phyloP scores from a whole-genome alignment of 1,140 invertebrate genomes.

The Drosophila bipectinata region DNA sequence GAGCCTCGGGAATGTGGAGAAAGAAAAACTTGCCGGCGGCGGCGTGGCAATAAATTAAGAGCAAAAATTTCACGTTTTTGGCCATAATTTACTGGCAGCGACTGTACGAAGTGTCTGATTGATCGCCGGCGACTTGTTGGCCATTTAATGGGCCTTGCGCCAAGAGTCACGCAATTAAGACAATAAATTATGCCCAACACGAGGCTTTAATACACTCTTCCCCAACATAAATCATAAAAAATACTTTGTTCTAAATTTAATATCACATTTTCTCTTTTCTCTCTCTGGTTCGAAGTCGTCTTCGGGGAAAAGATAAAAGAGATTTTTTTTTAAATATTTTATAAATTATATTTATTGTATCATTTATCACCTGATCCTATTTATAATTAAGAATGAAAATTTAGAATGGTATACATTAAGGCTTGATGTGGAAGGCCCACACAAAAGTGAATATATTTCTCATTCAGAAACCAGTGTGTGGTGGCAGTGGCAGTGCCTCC shows the following conservation, averaged over 20 bases:
- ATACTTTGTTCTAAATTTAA: slow-evolving; percentile 52
- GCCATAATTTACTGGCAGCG: slow-evolving; percentile 38
- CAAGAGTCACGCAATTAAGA: slow-evolving; percentile 73
- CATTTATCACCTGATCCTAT: not conserved
- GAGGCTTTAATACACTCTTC: slow-evolving; percentile 36
- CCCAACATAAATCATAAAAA: slow-evolving; percentile 33
- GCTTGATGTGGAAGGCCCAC: not conserved
- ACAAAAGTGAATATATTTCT: slow-evolving; percentile 31
- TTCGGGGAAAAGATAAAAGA: slow-evolving; percentile 7
- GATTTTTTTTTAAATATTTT: not conserved
- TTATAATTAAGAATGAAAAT: not conserved
- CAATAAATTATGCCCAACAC: slow-evolving; percentile 36
- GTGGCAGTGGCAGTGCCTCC: slow-evolving; percentile 6
- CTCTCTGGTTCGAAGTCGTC: not conserved
- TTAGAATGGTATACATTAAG: too few species aligned
- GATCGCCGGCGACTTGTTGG: slow-evolving; percentile 68
- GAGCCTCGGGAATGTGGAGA: slow-evolving; percentile 6
- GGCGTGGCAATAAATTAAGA: slow-evolving; percentile 60
- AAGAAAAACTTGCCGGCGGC: slow-evolving; percentile 52
- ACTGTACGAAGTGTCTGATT: slow-evolving; percentile 56
- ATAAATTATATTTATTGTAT: not conserved
- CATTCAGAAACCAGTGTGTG: not conserved
- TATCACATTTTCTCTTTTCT: not conserved
- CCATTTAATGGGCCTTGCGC: slow-evolving; percentile 68
- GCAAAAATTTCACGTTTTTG: slow-evolving; percentile 45